These are phyloP conservation scores for Actias luna DNA, from an alignment of 2,888 invertebrate species.

Conservation along the genomic window DNA sequence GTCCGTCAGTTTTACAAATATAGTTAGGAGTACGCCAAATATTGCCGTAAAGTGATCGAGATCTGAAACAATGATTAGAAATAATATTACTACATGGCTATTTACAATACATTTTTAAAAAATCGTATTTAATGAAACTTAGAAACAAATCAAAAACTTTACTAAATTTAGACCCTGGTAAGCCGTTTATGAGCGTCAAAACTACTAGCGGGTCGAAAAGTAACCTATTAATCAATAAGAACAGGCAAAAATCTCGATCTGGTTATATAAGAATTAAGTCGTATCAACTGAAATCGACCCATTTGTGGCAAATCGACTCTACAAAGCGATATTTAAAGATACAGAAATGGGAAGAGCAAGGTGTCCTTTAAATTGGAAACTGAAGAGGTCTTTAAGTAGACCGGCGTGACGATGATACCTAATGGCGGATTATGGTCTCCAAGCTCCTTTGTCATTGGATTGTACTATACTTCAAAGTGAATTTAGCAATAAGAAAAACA, in stretches of 20 bases:
- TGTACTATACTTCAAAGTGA: not conserved
- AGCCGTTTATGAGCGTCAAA: no score
- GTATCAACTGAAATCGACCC: no score
- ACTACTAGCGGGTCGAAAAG: no score
- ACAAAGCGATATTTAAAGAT: not conserved
- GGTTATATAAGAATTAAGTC: no score
- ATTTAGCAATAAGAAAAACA: not conserved
- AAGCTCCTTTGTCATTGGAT: not conserved
- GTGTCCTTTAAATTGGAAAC: not conserved
- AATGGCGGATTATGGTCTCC: not conserved
- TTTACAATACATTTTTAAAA: not conserved
- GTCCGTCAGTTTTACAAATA: conserved; percentile 53
- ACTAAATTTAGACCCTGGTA: no score
- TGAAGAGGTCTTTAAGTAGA: not conserved
- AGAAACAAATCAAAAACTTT: no score
- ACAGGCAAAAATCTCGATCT: no score
- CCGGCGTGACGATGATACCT: not conserved
- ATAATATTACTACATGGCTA: not conserved
- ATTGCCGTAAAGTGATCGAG: conserved; percentile 47
- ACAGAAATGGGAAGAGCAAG: not conserved
- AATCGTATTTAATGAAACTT: not conserved
- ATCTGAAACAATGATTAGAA: conserved; percentile 59
- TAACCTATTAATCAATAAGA: no score
- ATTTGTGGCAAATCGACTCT: not conserved
- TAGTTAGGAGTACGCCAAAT: conserved; percentile 49